These are phyloP conservation scores for Benthosema pterotum DNA, from an alignment of 2,797 vertebrate species.

Conservation along the genomic window DNA sequence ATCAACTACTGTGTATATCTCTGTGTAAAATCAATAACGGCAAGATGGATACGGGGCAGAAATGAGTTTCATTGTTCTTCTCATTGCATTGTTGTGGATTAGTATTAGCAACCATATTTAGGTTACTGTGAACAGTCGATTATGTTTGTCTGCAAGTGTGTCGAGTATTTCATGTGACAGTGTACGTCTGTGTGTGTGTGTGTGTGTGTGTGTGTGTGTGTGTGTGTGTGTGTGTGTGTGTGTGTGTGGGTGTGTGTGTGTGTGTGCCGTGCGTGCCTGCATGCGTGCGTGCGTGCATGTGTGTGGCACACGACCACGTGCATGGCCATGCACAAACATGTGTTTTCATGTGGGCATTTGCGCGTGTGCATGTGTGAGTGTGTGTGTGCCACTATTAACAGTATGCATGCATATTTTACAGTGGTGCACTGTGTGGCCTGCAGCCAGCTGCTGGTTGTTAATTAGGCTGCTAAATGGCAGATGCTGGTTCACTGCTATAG, in stretches of 20 bases:
- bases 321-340: too few species aligned
- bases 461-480: conserved; percentile 21
- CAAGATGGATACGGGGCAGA: conserved; percentile 15
- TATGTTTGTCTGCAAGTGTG: too few species aligned
- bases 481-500: neutral
- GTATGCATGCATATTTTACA: conserved; percentile 3
- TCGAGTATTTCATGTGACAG: too few species aligned
- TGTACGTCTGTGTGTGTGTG: too few species aligned
- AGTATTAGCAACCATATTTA: conserved; percentile 7
- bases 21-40: neutral
- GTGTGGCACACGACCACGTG: too few species aligned
- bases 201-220: neutral
- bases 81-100: conserved; percentile 13
- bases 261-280: too few species aligned
- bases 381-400: neutral
- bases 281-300: neutral
- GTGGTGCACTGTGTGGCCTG: conserved; percentile 1
- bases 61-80: conserved; percentile 12
- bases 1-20: too few species aligned
- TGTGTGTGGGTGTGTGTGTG: neutral
- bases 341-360: neutral
- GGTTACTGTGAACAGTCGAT: too few species aligned
- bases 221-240: neutral
- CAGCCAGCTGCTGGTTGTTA: conserved; percentile 20
- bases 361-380: neutral